Base-by-base conservation (phyloP, 2,113 vertebrate genomes). In the Neofelis nebulosa region DNA sequence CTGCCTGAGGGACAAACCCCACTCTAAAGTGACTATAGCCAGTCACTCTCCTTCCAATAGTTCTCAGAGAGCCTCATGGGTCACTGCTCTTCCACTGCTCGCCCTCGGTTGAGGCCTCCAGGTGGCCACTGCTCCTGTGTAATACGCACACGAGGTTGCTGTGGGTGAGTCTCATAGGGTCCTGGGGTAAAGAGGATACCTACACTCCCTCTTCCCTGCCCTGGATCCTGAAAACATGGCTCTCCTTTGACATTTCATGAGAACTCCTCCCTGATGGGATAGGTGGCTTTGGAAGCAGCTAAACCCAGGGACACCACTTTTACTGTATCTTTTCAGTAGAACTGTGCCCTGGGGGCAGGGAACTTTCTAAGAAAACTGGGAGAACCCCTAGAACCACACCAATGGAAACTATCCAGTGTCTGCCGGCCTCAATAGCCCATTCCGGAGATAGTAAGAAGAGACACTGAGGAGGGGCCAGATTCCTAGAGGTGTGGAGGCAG, bases 1-100 rank as follows among this genome's bases (percentile, higher is more conserved):
- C 97, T 93, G 93, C 96, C 97, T 27, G 74, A 96, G 91, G 97
- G 97, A 97, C 97, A 74, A 98, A 98, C 94, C 97, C 98, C 96
- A 82, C 91, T 96, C 96, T 98, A 98, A 85, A 94, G 89, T 0
- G 69, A 96, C 96, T 97, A 79, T 23, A 71, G 94, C 76, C 96
- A 96, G 96, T 97, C 95, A 95, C 92, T 95, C 31, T 97, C 85
- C 85, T 69, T 97, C 96, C 96, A 97, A 92, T 19, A 93, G 93
- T 82, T 97, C 94, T 79, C 96, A 96, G 96, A 93, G 93, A 96
- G 96, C 94, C 95, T 95, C 92, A 80, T 57, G 90, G 90, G 90
- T 92, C 94, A 98, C 61, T 95, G 95, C 52, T 96, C 96, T 95
- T 97, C 97, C 92, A 97, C 93, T 0, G 92, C 79, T 94, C 1